Percentiles rank a stretch among this genome's conserved stretches.
Evolutionary conservation across 2,797 vertebrate genomes (phyloP).

Genomic region (Lerista edwardsae): DNA sequence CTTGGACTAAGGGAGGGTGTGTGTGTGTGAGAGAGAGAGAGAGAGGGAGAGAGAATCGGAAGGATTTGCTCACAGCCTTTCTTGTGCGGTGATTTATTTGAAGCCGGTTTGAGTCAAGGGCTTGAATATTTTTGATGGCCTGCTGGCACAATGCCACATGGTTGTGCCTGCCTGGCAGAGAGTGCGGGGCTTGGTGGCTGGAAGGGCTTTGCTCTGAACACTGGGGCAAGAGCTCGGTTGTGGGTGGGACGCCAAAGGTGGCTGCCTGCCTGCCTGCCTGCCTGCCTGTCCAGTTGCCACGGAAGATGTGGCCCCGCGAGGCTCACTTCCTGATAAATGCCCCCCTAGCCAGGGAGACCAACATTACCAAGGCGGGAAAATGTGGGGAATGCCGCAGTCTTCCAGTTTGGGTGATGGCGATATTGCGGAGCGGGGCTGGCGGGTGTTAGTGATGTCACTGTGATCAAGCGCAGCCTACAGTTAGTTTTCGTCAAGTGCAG

Average conservation of each 20-base stretch:
- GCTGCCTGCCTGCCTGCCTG: neutral
- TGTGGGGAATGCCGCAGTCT: neutral
- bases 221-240: neutral
- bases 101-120: neutral
- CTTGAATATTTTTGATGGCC: neutral
- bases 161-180: constrained; percentile 73
- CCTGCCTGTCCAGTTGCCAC: neutral
- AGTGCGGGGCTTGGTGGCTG: constrained; percentile 69
- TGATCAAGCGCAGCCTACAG: neutral
- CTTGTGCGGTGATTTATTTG: neutral
- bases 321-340: too few relatives aligned
- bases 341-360: too few relatives aligned
- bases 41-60: neutral
- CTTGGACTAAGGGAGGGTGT: neutral
- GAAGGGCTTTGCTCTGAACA: constrained; percentile 66
- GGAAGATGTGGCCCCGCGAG: neutral
- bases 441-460: too few relatives aligned
- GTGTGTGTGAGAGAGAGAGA: neutral
- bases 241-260: neutral
- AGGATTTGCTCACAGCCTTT: neutral
- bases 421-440: neutral
- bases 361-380: constrained; percentile 4
- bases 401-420: neutral
- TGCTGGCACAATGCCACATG: neutral
- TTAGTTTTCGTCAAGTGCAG: neutral